Evolutionary conservation across 2,888 invertebrate genomes (phyloP).

Genomic region (Dichetophora obliterata): DNA sequence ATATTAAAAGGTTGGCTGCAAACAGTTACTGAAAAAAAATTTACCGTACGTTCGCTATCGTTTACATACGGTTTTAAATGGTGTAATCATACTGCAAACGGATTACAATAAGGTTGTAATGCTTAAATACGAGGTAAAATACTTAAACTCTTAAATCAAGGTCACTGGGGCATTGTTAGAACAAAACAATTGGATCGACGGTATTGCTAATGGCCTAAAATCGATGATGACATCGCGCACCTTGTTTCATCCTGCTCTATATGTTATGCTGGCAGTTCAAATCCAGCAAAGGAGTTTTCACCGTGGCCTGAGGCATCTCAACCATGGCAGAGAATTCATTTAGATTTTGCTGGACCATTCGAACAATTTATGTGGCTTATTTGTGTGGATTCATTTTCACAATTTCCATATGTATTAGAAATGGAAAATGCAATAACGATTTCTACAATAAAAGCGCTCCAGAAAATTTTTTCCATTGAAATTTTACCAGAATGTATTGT

Average conservation of each 20-base stretch:
- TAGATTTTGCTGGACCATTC: conserved; percentile 68
- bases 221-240: conserved; percentile 27
- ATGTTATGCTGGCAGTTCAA: neutral
- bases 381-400: conserved; percentile 64
- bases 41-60: too few species aligned
- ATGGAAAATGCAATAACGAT: conserved; percentile 38
- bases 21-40: too few species aligned
- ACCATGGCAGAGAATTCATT: conserved; percentile 64
- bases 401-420: conserved; percentile 64
- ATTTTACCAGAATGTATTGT: conserved; percentile 49
- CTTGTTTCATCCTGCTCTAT: conserved; percentile 11
- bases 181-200: conserved; percentile 37
- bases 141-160: too few species aligned
- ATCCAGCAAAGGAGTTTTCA: conserved; percentile 18
- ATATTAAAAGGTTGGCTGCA: too few species aligned
- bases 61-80: too few species aligned
- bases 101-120: too few species aligned
- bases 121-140: too few species aligned
- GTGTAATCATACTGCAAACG: too few species aligned
- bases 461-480: conserved; percentile 50
- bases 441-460: conserved; percentile 27
- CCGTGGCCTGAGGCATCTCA: conserved; percentile 50
- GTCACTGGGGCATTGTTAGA: conserved; percentile 36
- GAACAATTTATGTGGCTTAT: conserved; percentile 58
- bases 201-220: conserved; percentile 30